A percentile compares a stretch with the other conserved stretches of the same genome.
These are phyloP conservation scores for Opisthograptis luteolata DNA, from an alignment of 2,888 invertebrate species.

Conservation along the genomic window DNA sequence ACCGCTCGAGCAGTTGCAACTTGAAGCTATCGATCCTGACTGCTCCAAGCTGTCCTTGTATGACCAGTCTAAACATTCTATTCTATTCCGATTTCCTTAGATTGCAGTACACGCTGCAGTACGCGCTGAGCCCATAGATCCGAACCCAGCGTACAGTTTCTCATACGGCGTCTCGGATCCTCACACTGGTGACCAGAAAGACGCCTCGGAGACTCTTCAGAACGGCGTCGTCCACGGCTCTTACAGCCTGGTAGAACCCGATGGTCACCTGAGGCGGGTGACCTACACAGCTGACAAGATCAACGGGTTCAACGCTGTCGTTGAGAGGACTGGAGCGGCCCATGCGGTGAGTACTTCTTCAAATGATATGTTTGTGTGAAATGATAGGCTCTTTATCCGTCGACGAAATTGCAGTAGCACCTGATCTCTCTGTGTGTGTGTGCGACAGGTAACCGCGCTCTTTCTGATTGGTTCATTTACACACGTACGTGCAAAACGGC, in stretches of 20 bases:
- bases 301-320: conserved; percentile 82
- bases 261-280: conserved; percentile 77
- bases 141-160: conserved; percentile 81
- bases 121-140: conserved; percentile 77
- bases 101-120: conserved; percentile 63
- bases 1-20: no score
- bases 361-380: no score
- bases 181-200: conserved; percentile 80
- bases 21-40: no score
- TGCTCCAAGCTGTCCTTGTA: no score
- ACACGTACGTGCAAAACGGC: no score
- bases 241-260: conserved; percentile 81
- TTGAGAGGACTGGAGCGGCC: conserved; percentile 75
- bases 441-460: no score
- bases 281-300: conserved; percentile 82
- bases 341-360: conserved; percentile 62
- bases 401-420: no score
- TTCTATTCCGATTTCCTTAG: conserved; percentile 44
- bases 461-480: no score
- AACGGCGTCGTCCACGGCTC: conserved; percentile 82
- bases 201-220: conserved; percentile 77
- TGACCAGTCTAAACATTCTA: no score
- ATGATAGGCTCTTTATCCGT: neutral
- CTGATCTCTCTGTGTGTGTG: no score
- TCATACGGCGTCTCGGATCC: conserved; percentile 81